A percentile compares a stretch with the other conserved stretches of the same genome.
phyloP scores from a whole-genome alignment of 2,797 vertebrate genomes.

The Rhincodon typus region DNA sequence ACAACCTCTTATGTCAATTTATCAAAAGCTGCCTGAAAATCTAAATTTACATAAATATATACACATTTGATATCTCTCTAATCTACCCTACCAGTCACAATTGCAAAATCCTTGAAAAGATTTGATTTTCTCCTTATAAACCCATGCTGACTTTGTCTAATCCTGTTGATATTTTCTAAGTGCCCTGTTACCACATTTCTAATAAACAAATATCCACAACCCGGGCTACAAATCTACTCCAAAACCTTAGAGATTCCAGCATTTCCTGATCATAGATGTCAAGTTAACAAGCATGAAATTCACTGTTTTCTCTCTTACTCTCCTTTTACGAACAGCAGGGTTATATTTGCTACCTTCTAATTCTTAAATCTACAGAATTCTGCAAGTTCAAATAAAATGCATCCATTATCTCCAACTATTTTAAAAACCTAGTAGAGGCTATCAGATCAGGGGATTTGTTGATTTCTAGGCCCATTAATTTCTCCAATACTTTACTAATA shows the following conservation, averaged over 20 bases:
- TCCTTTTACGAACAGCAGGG: neutral
- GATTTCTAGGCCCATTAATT: neutral
- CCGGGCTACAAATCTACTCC: too few species aligned
- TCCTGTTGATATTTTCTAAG: neutral
- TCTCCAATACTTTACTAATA: neutral
- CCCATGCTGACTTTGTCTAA: neutral
- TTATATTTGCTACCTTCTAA: neutral
- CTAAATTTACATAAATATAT: too few species aligned
- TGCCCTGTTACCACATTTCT: neutral
- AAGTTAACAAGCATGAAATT: neutral
- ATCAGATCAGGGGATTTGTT: neutral
- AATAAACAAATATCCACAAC: too few species aligned
- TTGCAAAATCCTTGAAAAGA: neutral
- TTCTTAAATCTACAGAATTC: neutral
- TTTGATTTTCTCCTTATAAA: neutral
- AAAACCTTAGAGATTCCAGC: too few species aligned
- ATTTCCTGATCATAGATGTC: neutral
- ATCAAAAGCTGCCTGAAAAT: neutral
- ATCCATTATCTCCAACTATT: neutral
- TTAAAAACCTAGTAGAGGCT: neutral
- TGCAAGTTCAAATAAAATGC: neutral
- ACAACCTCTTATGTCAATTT: neutral
- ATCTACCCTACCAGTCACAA: neutral
- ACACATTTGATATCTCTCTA: neutral
- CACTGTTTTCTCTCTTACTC: neutral